Evolutionary conservation across 2,888 invertebrate genomes (phyloP), one percentile per base, ranked within the genome.

Genomic region (Uropetala carovei): DNA sequence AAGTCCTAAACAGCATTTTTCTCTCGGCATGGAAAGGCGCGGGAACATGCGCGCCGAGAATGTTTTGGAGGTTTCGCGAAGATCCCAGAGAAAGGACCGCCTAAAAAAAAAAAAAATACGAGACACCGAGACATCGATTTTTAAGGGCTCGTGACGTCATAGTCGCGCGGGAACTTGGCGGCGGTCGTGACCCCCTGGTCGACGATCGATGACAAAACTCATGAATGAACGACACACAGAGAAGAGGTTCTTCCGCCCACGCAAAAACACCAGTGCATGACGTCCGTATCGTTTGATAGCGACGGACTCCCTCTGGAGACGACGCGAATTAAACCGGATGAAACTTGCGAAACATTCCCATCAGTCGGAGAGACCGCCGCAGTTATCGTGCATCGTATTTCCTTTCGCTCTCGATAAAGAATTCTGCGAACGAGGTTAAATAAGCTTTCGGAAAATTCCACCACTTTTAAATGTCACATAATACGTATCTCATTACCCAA

Each of bases 151-250:
- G 18, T 68, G 68, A 68, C 68, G 68, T n/a, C 68, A 68, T 18
- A 4, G 68, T n/a, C n/a, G 64, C 64, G 64, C 64, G 64, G 64
- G 64, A 64, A 64, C 64, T 64, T 64, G 14, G 64, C 64, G 14
- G 14, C 64, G 64, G 14, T 14, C 64, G 64, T n/a, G 14, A 64
- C 64, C 64, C 64, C 64, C 64, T 16, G 64, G 64, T 14, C 64
- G n/a, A n/a, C 68, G 68, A 68, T 68, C 68, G 68, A 68, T 68
- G 68, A 18, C 22, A 18, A n/a, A n/a, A n/a, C 68, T 68, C 68
- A 18, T 68, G 68, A 68, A 68, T 68, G 68, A 22, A 68, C 68
- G n/a, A 22, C 18, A 10, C 43, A 11, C n/a, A n/a, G 68, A n/a
- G 18, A 18, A n/a, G 68, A n/a, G 18, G 68, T 68, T 18, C 22